Base-by-base conservation (phyloP, 2,888 invertebrate genomes). In the Mesoligia furuncula region DNA sequence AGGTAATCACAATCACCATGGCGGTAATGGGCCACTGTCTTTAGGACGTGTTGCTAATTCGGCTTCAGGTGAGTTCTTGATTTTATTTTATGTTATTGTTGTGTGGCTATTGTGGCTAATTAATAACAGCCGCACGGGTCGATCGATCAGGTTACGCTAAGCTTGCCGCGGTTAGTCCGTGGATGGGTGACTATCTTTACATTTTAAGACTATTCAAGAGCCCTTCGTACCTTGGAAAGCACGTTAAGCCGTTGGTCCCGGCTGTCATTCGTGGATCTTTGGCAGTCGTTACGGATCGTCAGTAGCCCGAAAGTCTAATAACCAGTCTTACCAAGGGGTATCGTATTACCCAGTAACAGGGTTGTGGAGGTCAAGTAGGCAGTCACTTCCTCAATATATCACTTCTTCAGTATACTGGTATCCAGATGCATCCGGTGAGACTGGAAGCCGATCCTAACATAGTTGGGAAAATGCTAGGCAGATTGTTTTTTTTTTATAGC, bases 31-130 rank as follows among this genome's bases (percentile, higher is more conserved):
- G 86, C 86, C 68, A 86, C 85, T 80, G 85, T 88, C 86, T 90
- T 81, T 91, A 90, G 87, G 86, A 88, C 88, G 86, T 86, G 80
- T 88, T 89, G 85, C 87, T 88, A 85, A 86, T 90, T 90, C 87
- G 87, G 92, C 91, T 93, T 93, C 92, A 91, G 93, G 95, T 94
- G 70, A 90, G 93, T 89, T 79, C 67, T 68, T 24, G 8, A 2
- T 51, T 73, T 62, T 45, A 17, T 62, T 61, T 36, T 20, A 17
- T 27, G 36, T 70, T 66, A 65, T 39, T 31, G 9, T n/a, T n/a
- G 24, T 54, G 54, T 54, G 54, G 4, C 24, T 24, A 54, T 9
- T 54, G 54, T 54, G 54, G 4, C 11, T 24, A 54, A 54, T 3
- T 11, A 54, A 24, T 51, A 51, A 51, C 51, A 54, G 54, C 24